Evolutionary conservation across 2,888 invertebrate genomes (phyloP), one percentile per base, ranked within the genome.

Genomic region (Oligia latruncula): DNA sequence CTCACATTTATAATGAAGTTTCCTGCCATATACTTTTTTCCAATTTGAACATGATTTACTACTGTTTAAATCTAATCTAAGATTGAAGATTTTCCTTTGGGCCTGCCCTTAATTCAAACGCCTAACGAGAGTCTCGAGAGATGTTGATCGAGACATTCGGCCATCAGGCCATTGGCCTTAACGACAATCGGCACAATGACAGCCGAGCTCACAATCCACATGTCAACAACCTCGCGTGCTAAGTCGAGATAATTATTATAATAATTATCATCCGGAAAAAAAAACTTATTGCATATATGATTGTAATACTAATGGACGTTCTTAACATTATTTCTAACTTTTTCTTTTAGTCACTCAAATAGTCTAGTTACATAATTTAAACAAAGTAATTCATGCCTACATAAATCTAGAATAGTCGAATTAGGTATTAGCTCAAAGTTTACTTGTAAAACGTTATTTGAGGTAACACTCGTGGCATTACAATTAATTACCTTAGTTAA

Each of bases 311-410:
- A n/a, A 13, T 35, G 3, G 13, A 11, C 29, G 17, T 13, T 49
- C 49, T 35, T 46, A 35, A 60, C 1, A 43, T 8, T 23, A 23
- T 1, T 6, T 43, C 2, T 4, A n/a, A 46, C 17, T 35, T 58
- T 0, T 2, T 78, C 4, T 23, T 43, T 72, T 46, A 13, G 8
- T 71, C 15, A 40, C 1, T 52, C 8, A 52, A 58, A 62, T 64
- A 77, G 6, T 58, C 23, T 20, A 65, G 17, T 58, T n/a, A 65
- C 2, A 23, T 11, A 13, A 20, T 52, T 52, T n/a, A 55, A 55
- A 64, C 52, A 55, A 83, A 80, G 17, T 68, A 60, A 65, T 64
- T 43, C 67, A 83, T 74, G 71, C 75, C 40, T 29, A 49, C 29
- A 49, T 62, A 13, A 43, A 65, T 55, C 35, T 68, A 67, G n/a